phyloP scores from a whole-genome alignment of 2,888 invertebrate genomes.

The Hydrotaea cyrtoneurina region DNA sequence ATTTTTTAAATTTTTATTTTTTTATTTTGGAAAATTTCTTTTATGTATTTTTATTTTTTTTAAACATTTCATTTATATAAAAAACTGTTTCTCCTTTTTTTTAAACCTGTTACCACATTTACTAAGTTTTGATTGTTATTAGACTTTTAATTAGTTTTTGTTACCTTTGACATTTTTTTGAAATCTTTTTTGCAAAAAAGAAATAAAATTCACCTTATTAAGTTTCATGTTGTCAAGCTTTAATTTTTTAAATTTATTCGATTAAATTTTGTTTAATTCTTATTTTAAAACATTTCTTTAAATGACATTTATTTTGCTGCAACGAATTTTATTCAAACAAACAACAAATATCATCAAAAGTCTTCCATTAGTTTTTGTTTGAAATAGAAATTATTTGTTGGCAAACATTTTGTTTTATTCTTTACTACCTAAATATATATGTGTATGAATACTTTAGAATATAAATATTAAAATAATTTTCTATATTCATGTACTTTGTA shows the following conservation, averaged over 20 bases:
- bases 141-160: constrained; percentile 10
- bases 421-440: neutral
- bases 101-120: neutral
- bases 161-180: constrained; percentile 15
- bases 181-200: neutral
- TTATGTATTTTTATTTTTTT: constrained; percentile 29
- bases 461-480: neutral
- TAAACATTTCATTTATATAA: neutral
- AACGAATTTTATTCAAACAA: constrained; percentile 49
- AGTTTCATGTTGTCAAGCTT: no score
- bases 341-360: constrained; percentile 69
- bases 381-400: neutral
- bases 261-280: neutral
- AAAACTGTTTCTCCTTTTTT: constrained; percentile 20
- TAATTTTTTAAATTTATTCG: no score
- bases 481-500: neutral
- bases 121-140: constrained; percentile 4
- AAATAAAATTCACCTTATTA: no score
- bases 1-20: neutral
- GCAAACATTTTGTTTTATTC: neutral
- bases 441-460: neutral
- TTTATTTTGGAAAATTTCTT: constrained; percentile 5
- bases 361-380: constrained; percentile 67
- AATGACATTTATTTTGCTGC: neutral
- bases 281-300: neutral